Percentiles rank a stretch among this genome's conserved stretches.
phyloP scores from a whole-genome alignment of 2,113 vertebrate species.

The Plotosus lineatus region DNA sequence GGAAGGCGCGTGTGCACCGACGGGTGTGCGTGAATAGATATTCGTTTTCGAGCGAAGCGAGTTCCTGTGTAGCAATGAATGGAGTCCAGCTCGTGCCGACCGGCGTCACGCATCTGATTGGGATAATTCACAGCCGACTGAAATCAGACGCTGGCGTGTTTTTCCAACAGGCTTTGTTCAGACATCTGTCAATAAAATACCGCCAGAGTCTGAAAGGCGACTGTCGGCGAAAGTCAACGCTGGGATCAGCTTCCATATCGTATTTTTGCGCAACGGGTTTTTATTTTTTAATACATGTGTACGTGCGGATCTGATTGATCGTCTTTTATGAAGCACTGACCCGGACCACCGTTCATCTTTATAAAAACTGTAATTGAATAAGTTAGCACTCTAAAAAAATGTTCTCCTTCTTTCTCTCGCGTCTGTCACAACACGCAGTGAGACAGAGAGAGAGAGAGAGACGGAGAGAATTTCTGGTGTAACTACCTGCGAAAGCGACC shows the following conservation, averaged over 20 bases:
- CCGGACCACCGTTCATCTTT: constrained; percentile 65
- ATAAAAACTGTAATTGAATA: constrained; percentile 71
- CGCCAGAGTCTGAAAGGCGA: constrained; percentile 56
- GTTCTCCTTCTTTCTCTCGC: constrained; percentile 67
- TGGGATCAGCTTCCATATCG: constrained; percentile 66
- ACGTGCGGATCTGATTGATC: constrained; percentile 35
- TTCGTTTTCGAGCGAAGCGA: constrained; percentile 55
- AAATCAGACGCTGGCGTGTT: constrained; percentile 57
- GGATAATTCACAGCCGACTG: constrained; percentile 45
- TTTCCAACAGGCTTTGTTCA: constrained; percentile 64
- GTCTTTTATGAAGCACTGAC: not conserved
- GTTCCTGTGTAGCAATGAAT: constrained; percentile 58
- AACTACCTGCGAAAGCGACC: constrained; percentile 91
- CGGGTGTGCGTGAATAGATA: constrained; percentile 65
- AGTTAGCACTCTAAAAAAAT: constrained; percentile 63
- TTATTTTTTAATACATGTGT: constrained; percentile 48
- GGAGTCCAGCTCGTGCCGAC: constrained; percentile 54
- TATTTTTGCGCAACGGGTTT: constrained; percentile 65
- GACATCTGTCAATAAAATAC: constrained; percentile 71
- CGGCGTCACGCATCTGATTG: constrained; percentile 57
- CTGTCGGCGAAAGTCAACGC: constrained; percentile 53
- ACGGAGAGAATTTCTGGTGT: constrained; percentile 79
- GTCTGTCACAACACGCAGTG: constrained; percentile 57
- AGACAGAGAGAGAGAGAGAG: constrained; percentile 74
- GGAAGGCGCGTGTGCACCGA: constrained; percentile 57